Evolutionary conservation across 1,140 invertebrate genomes (phyloP), one percentile per base, ranked within the genome.

Genomic region (Panonychus citri): DNA sequence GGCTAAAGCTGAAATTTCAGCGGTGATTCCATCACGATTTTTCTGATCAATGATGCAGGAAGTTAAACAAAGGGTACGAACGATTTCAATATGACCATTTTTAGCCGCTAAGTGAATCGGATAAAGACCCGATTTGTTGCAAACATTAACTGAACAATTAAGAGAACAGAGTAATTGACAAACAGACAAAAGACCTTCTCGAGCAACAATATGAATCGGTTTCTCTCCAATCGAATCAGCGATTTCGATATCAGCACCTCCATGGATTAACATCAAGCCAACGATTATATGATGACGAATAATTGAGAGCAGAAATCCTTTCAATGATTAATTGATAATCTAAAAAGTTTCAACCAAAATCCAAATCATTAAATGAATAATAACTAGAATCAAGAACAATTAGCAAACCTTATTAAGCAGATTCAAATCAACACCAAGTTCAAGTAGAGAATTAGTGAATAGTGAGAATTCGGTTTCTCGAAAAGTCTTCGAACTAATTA

Each of bases 1-100:
- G 64, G 83, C 82, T 43, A 85, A 72, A n/a, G 83, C 82, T 58
- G 81, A 81, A 26, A 86, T 81, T 66, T 86, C 83, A 13, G 82
- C 81, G 48, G 79, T 76, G 30, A 85, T 79, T 57, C 82, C 82
- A 68, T 82, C 81, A 66, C 73, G 71, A 67, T 80, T 79, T 54
- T 74, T 73, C 61, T 77, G 74, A 61, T 81, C 78, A 8, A 80
- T 75, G 59, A 78, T 74, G 63, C 79, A 80, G n/a, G 15, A 15
- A 57, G 79, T 77, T 59, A 84, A 72, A 64, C 83, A 81, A 42
- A 87, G 71, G 66, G 78, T 78, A 61, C 81, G 73, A 26, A 82
- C 80, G 63, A 85, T 74, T 66, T 84, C 79, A 49, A 78, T 80
- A 64, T 82, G 77, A 7, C 82, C 82, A 64, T 78, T 71, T 64